Conservation (phyloP, 2,113 vertebrate genomes). For the Chauna torquata region DNA sequence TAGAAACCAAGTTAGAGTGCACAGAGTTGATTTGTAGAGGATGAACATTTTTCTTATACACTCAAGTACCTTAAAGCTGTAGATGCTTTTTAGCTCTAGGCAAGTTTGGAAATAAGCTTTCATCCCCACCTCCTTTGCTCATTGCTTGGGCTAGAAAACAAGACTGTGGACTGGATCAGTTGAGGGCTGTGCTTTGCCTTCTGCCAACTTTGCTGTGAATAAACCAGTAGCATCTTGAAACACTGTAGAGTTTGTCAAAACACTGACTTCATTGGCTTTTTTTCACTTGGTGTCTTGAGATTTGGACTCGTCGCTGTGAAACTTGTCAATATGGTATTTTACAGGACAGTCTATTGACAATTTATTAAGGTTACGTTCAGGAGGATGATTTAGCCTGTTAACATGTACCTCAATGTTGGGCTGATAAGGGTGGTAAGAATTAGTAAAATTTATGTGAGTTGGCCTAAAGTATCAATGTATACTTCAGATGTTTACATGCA, state of each 20-base stretch:
- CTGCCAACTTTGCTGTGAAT: not conserved
- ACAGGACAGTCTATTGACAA: not conserved
- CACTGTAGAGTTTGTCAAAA: not conserved
- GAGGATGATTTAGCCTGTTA: not conserved
- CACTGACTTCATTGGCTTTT: not conserved
- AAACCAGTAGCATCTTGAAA: not conserved
- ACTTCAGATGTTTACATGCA: not conserved
- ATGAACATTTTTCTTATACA: not conserved
- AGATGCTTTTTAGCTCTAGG: not conserved
- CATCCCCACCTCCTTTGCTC: not conserved
- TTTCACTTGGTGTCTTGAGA: not conserved
- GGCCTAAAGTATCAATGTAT: not conserved
- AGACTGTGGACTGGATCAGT: not conserved
- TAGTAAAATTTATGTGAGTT: not conserved
- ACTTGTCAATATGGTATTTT: not conserved
- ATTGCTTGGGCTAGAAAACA: not conserved
- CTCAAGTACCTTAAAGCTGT: not conserved
- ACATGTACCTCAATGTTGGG: rapidly evolving
- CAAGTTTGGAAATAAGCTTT: not conserved
- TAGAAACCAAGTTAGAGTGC: not conserved
- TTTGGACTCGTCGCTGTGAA: not conserved
- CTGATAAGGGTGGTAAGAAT: not conserved
- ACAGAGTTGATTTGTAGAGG: not conserved
- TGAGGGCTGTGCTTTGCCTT: not conserved
- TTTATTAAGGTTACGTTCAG: not conserved